A percentile compares a stretch with the other conserved stretches of the same genome.
Conservation (phyloP, 2,888 invertebrate genomes). For the Acheta domesticus region DNA sequence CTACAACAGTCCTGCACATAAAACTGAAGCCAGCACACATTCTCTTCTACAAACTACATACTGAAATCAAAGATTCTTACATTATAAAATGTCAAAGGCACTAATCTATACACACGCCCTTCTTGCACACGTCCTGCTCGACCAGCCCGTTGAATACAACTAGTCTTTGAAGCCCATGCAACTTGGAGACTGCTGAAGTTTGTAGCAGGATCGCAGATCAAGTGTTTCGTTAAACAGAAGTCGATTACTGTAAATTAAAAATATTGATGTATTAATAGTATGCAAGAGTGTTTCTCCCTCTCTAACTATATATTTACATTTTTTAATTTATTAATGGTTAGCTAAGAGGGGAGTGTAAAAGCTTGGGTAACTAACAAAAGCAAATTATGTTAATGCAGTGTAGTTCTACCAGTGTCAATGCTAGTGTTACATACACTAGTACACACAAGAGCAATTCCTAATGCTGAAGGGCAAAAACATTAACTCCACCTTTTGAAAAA, state of each 20-base stretch:
- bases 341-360: not conserved
- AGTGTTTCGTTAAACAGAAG: constrained; percentile 84
- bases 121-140: constrained; percentile 84
- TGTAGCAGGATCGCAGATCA: constrained; percentile 70
- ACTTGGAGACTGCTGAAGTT: constrained; percentile 76
- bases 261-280: too few species aligned
- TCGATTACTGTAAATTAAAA: constrained; percentile 70
- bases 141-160: constrained; percentile 85
- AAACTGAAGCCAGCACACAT: too few species aligned
- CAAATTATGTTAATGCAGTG: constrained; percentile 24
- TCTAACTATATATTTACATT: too few species aligned
- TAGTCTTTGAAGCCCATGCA: constrained; percentile 85
- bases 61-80: constrained; percentile 44
- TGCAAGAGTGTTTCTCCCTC: too few species aligned
- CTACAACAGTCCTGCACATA: too few species aligned
- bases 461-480: too few species aligned
- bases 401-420: not conserved
- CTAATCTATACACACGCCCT: constrained; percentile 81
- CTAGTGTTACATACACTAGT: too few species aligned
- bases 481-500: too few species aligned
- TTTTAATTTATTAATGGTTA: constrained; percentile 21
- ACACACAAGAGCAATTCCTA: too few species aligned
- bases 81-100: constrained; percentile 63
- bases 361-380: not conserved
- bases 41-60: not conserved